Base-by-base conservation (phyloP, 2,113 vertebrate species). In the Grammomys surdaster region DNA sequence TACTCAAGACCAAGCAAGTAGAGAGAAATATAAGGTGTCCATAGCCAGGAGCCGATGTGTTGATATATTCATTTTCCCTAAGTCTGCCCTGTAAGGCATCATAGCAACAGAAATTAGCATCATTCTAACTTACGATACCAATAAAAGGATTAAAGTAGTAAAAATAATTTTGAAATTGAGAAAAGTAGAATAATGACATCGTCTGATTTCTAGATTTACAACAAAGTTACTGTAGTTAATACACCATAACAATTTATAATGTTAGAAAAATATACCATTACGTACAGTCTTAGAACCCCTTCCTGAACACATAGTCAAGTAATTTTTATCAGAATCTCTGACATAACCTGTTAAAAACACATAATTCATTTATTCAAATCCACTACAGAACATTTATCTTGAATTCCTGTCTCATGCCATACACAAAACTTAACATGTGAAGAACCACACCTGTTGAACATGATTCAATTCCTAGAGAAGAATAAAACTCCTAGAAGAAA, bases 351-450 rank as follows among this genome's bases (percentile, higher is more conserved):
- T 88, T 7, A 84, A 31, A 48, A 33, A 93, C 76, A 85, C 31
- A 81, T 26, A 46, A 33, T 7, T 85, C 16, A 65, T 73, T 89
- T 95, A 17, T 51, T 87, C 80, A 89, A 82, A 67, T 28, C 33
- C 82, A 63, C 36, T 67, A 46, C 54, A 78, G 43, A 51, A 14
- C 84, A 43, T 10, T 7, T 17, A n/a, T 75, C 36, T 86, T 73
- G 43, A 70, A 24, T 8, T 36, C 4, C 16, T 89, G 4, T 77
- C 28, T 90, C 13, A 90, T 33, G 65, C 3, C 14, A 54, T 54
- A 88, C 33, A 85, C 28, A 87, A 89, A 87, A 89, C 48, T 91
- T 94, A 51, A 78, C 56, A 78, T 93, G 46, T 26, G 58, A 69
- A 16, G 19, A 76, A 92, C 75, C 26, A 51, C 11, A 67, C 11